Base-by-base conservation (phyloP, 1,140 invertebrate species). In the Drosophila albomicans region DNA sequence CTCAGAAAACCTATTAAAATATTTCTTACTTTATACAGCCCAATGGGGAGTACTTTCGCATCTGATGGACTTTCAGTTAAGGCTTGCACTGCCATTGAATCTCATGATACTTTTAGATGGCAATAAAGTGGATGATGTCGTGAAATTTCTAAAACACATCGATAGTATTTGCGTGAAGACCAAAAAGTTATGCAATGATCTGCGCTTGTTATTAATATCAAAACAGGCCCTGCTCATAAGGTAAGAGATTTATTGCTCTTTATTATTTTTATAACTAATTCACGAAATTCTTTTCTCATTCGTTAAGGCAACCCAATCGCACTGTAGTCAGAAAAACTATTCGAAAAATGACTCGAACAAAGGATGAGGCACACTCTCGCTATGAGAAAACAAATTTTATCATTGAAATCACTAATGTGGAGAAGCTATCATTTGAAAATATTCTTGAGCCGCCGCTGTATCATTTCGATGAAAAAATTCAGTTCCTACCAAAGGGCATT, bases 401-500 rank as follows among this genome's bases (percentile, higher is more conserved):
- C 1, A 65, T 88, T 7, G 77, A 84, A 32, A 70, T 88, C 3
- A 46, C 38, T 10, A 88, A 88, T 61, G 45, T 81, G 5, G 61
- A 75, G 1, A 54, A 81, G 41, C 48, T 67, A 2, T 78, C 69
- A 0, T 88, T 80, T 7, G 66, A 57, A 11, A 66, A 88, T 13
- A 75, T 88, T 13, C 11, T 84, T 11, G 54, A 82, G 5, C 84
- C 84, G 1, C 70, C 72, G 10, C 13, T 88, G 28, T 58, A 88
- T 67, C 41, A 75, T n/a, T 89, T 89, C 32, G 71, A 88, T 61
- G 78, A 88, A 41, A 69, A 78, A 2, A 82, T 88, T 25, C 85
- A 78, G 32, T 79, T 66, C 75, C 58, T 88, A 43, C 85, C 84
- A 16, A 84, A 67, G 10, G 84, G 84, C 10, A 62, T 84, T 8